Conservation (phyloP, 2,888 invertebrate genomes). For the Tachina fera region DNA sequence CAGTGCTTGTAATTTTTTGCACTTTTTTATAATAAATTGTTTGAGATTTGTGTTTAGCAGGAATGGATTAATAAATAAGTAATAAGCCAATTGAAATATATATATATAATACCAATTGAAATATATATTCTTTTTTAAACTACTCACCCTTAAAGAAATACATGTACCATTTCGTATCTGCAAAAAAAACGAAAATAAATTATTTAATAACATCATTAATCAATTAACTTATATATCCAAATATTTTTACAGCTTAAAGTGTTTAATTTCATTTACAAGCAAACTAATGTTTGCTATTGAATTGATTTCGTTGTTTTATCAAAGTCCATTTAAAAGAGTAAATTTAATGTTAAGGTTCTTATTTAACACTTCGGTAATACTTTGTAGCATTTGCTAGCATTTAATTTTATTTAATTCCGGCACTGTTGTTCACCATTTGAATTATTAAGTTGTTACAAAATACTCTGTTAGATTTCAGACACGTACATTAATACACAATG, state of each 20-base stretch:
- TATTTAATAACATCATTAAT: not conserved
- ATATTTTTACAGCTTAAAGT: too few species aligned
- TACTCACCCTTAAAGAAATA: not conserved
- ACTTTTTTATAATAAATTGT: too few species aligned
- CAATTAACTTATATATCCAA: too few species aligned
- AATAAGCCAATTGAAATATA: not conserved
- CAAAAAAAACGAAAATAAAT: not conserved
- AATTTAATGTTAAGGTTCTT: slow-evolving; percentile 3
- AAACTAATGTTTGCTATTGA: not conserved
- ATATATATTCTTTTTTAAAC: not conserved
- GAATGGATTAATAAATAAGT: too few species aligned
- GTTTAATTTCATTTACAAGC: too few species aligned
- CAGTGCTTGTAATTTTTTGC: too few species aligned
- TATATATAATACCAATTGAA: not conserved
- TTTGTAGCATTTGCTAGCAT: not conserved
- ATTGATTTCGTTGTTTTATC: not conserved
- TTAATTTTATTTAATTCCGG: not conserved
- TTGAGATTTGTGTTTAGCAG: too few species aligned
- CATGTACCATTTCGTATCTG: not conserved
- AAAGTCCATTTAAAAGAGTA: not conserved
- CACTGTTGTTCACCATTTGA: not conserved
- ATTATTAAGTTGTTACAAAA: slow-evolving; percentile 39
- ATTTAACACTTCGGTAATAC: not conserved
- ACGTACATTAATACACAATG: slow-evolving; percentile 30
- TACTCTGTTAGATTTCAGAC: slow-evolving; percentile 37